Evolutionary conservation across 2,113 vertebrate genomes (phyloP), one percentile per base, ranked within the genome.

Genomic region (Alethe castanea): DNA sequence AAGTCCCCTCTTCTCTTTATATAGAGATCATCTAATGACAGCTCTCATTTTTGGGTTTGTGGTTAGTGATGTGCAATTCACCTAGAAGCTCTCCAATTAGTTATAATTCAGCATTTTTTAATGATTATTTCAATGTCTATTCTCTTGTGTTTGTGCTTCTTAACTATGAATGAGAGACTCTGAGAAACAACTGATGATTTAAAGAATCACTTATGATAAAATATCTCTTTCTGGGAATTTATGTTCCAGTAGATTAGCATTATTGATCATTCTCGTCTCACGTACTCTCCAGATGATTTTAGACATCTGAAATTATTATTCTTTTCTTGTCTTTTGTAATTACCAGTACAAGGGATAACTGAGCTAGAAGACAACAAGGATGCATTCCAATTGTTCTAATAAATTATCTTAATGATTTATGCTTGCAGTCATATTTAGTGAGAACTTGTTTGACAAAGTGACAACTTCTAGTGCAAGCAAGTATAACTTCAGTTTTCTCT

Each of bases 281-380:
- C 5, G 9, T 95, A 92, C 80, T 97, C 94, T 95, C 95, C 86
- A 96, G 95, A 98, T 97, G 90, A 98, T 97, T 97, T 97, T 96
- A 91, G 92, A 96, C 94, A 97, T 89, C 96, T 94, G 71, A 97
- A 97, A 95, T 94, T 96, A 93, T 98, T 97, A 88, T 93, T 98
- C 85, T 97, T 81, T 94, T 70, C 94, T 95, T 97, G 94, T 96
- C 96, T 96, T 62, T 87, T 95, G 80, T 97, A 97, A 97, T 98
- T 98, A 97, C 91, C 80, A 97, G 88, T 94, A 93, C 86, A 95
- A 96, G 88, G 78, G 93, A 97, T 97, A 97, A 97, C 97, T 92
- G 97, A 97, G 96, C 97, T 97, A 97, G 94, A 97, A 97, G 94
- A 96, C 96, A 97, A 96, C 94, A 98, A 97, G 94, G 93, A 98